Evolutionary conservation across 2,888 invertebrate genomes (phyloP).

Genomic region (Lordiphosa fenestrarum): DNA sequence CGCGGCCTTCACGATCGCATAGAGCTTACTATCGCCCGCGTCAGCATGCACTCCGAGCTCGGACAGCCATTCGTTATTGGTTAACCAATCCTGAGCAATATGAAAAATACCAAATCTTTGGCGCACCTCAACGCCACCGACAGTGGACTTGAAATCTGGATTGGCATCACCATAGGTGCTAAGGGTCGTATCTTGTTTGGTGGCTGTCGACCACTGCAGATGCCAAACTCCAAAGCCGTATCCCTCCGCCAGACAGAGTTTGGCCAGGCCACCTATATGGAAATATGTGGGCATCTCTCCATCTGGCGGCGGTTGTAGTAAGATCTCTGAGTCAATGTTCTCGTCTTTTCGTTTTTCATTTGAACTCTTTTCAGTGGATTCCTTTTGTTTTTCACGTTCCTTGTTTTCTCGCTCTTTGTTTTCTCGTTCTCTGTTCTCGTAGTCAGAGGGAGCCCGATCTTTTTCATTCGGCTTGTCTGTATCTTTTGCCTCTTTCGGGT

Average conservation of each 20-base stretch:
- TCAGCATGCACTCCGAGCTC: constrained; percentile 8
- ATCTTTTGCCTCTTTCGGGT: too few relatives aligned
- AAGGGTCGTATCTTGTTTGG: background rate
- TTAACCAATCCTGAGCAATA: constrained; percentile 33
- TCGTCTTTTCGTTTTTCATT: background rate
- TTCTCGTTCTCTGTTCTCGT: too few relatives aligned
- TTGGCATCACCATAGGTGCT: constrained; percentile 27
- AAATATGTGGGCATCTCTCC: constrained; percentile 38
- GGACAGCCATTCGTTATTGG: background rate
- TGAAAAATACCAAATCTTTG: constrained; percentile 12
- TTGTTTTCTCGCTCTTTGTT: too few relatives aligned
- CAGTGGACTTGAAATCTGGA: background rate
- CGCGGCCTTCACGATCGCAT: constrained; percentile 9
- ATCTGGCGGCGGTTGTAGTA: background rate
- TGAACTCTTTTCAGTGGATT: background rate
- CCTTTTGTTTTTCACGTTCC: too few relatives aligned
- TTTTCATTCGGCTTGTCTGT: too few relatives aligned
- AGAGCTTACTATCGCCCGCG: background rate
- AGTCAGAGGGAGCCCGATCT: too few relatives aligned
- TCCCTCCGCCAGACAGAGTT: constrained; percentile 35
- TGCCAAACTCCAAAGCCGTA: constrained; percentile 42
- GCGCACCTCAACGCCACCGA: constrained; percentile 39
- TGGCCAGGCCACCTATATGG: constrained; percentile 43
- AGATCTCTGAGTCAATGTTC: background rate
- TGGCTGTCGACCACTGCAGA: constrained; percentile 22